Evolutionary conservation across 2,888 invertebrate genomes (phyloP).

Genomic region (Lepetodrilus schrolli): DNA sequence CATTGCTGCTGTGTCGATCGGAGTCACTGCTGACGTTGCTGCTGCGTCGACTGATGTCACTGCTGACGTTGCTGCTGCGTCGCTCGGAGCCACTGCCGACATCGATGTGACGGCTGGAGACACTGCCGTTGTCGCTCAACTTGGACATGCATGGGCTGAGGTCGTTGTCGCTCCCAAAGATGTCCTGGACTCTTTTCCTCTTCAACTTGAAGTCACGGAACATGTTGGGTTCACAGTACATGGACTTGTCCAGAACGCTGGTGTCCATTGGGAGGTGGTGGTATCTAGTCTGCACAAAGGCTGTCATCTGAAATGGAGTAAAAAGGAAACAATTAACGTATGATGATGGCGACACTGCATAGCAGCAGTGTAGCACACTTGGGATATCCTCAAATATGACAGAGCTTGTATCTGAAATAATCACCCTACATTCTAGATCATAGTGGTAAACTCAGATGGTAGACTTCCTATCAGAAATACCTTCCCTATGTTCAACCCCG

Average conservation of each 20-base stretch:
- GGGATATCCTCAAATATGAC: too few species aligned
- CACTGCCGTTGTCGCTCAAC: constrained; percentile 41
- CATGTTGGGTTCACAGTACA: constrained; percentile 36
- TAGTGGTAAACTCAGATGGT: too few species aligned
- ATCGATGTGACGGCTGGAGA: constrained; percentile 53
- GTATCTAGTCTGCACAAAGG: constrained; percentile 17
- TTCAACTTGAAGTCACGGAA: constrained; percentile 83
- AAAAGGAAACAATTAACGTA: neutral
- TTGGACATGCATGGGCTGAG: constrained; percentile 24
- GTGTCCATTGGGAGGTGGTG: neutral
- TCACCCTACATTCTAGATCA: too few species aligned
- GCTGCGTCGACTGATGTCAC: too few species aligned
- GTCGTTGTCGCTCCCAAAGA: constrained; percentile 86
- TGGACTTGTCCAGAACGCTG: neutral
- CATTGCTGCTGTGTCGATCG: constrained; percentile 54
- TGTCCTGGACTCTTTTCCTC: constrained; percentile 96
- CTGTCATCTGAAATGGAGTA: constrained; percentile 38
- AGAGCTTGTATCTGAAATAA: too few species aligned
- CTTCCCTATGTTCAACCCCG: too few species aligned
- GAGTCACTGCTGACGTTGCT: constrained; percentile 45
- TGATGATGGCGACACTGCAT: too few species aligned
- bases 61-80: constrained; percentile 50
- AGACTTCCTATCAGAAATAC: too few species aligned
- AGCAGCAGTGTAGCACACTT: too few species aligned
- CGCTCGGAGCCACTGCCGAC: constrained; percentile 48